Evolutionary conservation across 2,797 vertebrate genomes (phyloP).

Genomic region (Tenualosa ilisha): DNA sequence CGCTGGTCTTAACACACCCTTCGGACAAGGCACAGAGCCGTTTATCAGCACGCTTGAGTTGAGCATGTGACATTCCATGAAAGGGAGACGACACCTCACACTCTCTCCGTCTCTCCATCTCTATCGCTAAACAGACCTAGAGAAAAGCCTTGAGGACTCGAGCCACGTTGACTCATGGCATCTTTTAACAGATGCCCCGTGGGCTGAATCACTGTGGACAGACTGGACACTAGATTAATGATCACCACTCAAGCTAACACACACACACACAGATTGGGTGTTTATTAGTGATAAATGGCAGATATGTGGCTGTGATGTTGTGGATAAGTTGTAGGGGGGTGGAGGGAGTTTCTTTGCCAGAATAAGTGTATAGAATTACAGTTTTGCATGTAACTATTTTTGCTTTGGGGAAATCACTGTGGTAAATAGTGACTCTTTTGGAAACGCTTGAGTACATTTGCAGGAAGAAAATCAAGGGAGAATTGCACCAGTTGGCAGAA

Average conservation of each 20-base stretch:
- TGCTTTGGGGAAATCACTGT: background rate
- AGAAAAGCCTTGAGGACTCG: conserved; percentile 1
- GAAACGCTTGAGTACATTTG: background rate
- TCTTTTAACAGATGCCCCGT: background rate
- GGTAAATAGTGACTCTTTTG: background rate
- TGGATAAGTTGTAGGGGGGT: background rate
- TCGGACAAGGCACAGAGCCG: background rate
- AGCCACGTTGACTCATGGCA: background rate
- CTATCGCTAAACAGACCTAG: background rate
- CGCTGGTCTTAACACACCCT: background rate
- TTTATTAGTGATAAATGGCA: background rate
- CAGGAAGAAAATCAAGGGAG: background rate
- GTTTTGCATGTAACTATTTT: background rate
- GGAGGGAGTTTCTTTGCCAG: background rate
- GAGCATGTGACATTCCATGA: background rate
- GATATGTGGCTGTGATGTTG: background rate
- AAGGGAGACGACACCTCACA: background rate
- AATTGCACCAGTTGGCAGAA: background rate
- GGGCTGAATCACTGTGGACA: background rate
- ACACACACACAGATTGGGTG: background rate
- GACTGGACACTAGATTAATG: background rate
- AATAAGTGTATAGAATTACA: background rate
- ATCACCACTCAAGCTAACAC: background rate
- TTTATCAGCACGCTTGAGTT: background rate
- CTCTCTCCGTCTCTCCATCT: background rate